These are phyloP conservation scores for Deilephila porcellus DNA, from an alignment of 2,888 invertebrate genomes.

Conservation along the genomic window DNA sequence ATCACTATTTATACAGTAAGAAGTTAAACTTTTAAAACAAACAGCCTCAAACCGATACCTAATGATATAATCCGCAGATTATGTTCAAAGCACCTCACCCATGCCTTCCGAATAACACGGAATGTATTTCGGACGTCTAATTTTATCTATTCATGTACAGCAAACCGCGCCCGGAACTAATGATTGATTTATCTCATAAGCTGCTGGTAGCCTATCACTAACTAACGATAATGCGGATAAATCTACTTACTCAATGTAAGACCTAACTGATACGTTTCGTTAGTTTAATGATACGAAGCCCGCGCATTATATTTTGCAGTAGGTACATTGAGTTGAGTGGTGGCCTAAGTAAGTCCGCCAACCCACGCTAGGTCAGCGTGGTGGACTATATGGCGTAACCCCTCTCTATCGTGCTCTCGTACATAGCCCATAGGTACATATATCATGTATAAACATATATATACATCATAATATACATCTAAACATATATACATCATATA, in stretches of 20 bases:
- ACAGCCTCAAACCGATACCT: background rate
- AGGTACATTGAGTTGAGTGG: no score
- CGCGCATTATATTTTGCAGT: no score
- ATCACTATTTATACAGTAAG: no score
- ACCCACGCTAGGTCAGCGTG: no score
- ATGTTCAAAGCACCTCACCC: background rate
- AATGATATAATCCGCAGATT: background rate
- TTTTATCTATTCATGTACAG: background rate
- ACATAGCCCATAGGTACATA: no score
- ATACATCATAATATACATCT: no score
- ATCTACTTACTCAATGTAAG: constrained; percentile 1
- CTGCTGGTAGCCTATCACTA: background rate
- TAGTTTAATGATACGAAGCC: background rate
- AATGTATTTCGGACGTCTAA: background rate
- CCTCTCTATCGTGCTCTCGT: no score
- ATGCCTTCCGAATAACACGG: background rate
- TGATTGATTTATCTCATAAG: constrained; percentile 21
- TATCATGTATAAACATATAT: no score
- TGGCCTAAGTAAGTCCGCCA: no score
- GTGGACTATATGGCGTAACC: no score
- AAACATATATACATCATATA: no score
- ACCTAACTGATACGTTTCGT: background rate
- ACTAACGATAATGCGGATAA: constrained; percentile 6
- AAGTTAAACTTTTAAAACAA: background rate
- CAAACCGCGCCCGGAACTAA: background rate